Conservation (phyloP, 2,797 vertebrate genomes). For the Ctenopoma kingsleyae region DNA sequence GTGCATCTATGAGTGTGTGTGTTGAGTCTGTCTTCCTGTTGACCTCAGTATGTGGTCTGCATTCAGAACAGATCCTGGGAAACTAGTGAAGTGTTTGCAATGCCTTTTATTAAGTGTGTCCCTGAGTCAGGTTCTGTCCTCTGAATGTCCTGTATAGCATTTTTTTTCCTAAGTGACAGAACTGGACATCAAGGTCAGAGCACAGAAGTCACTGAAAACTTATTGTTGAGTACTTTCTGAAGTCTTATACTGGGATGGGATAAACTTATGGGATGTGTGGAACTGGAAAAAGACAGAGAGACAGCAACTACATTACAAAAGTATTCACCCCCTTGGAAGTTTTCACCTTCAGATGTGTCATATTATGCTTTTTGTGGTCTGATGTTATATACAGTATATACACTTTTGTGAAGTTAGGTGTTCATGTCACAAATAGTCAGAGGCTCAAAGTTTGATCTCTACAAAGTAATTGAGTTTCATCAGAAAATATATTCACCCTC, state of each 20-base stretch:
- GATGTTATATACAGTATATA: too few relatives aligned
- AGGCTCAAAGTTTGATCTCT: too few relatives aligned
- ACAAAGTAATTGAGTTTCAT: too few relatives aligned
- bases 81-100: conserved; percentile 60
- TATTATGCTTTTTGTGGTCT: too few relatives aligned
- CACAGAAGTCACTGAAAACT: conserved; percentile 36
- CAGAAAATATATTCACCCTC: too few relatives aligned
- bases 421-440: too few relatives aligned
- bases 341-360: too few relatives aligned
- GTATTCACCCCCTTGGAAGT: too few relatives aligned
- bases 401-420: too few relatives aligned
- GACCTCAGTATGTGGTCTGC: conserved; percentile 46
- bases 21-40: conserved; percentile 36
- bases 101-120: conserved; percentile 64
- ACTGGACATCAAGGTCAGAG: conserved; percentile 61
- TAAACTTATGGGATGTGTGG: conserved; percentile 53
- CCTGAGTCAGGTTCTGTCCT: conserved; percentile 64
- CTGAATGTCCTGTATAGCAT: conserved; percentile 58
- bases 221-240: conserved; percentile 38
- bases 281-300: too few relatives aligned
- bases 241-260: conserved; percentile 12
- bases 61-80: conserved; percentile 67
- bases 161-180: conserved; percentile 61
- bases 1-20: conserved; percentile 1
- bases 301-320: too few relatives aligned